Conservation (phyloP, 2,113 vertebrate genomes). For the Cyprinodon brontotheroides region DNA sequence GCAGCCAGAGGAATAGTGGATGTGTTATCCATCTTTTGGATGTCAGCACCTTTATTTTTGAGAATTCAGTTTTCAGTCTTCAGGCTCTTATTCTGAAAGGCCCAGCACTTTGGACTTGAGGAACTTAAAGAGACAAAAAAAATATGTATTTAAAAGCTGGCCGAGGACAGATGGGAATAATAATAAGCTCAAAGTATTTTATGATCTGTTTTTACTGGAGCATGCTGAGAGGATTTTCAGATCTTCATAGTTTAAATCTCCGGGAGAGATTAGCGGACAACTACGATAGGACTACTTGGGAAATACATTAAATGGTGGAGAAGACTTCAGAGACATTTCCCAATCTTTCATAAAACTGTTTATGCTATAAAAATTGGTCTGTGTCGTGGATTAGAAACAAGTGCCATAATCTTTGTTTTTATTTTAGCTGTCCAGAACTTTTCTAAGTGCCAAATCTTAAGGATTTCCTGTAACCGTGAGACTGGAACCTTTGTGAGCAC, state of each 20-base stretch:
- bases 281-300: constrained; percentile 11
- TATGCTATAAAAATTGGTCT: constrained; percentile 45
- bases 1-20: constrained; percentile 36
- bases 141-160: constrained; percentile 64
- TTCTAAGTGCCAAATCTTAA: constrained; percentile 56
- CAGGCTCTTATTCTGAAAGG: constrained; percentile 36
- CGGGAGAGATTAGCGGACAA: constrained; percentile 67
- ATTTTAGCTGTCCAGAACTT: constrained; percentile 49
- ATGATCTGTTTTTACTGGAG: constrained; percentile 53
- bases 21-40: constrained; percentile 42
- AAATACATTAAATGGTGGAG: constrained; percentile 34
- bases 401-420: constrained; percentile 64
- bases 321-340: constrained; percentile 24
- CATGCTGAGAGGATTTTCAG: constrained; percentile 29
- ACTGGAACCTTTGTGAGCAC: constrained; percentile 23
- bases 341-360: constrained; percentile 21
- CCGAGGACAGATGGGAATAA: constrained; percentile 48
- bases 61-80: constrained; percentile 41
- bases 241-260: constrained; percentile 52
- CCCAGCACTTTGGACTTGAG: constrained; percentile 46
- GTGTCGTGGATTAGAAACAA: constrained; percentile 25
- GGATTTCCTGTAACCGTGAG: constrained; percentile 27
- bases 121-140: constrained; percentile 49
- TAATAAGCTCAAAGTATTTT: constrained; percentile 42
- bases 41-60: constrained; percentile 55